Evolutionary conservation across 2,113 vertebrate species (phyloP), one percentile per base, ranked within the genome.

Genomic region (Stigmatopora nigra): DNA sequence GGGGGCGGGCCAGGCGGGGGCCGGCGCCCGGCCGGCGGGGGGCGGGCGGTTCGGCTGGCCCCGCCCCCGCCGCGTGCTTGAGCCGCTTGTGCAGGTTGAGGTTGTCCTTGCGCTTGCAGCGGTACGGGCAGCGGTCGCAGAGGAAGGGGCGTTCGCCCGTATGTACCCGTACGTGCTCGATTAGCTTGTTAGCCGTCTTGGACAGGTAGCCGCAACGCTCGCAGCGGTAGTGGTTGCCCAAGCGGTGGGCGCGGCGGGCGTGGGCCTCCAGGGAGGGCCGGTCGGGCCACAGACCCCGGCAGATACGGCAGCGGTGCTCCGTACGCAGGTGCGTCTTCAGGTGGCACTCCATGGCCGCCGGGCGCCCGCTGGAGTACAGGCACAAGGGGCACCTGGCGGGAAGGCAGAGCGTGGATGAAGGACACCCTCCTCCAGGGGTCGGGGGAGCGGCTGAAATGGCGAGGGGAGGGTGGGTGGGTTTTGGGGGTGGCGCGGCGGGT

Each of bases 51-150:
- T 88, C 44, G 82, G 78, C 77, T 79, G 25, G 25, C 25, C 81
- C 62, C 82, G 80, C 41, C 55, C 92, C 10, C 91, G 87, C 95
- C 67, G 95, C 94, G 67, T 99, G 97, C 90, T 98, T 99, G 90
- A 99, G 93, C 92, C 94, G 97, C 91, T 96, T 98, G 96, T 99
- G 97, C 92, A 99, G 92, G 90, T 98, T 98, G 88, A 99, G 97
- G 96, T 99, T 99, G 95, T 99, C 97, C 93, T 99, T 99, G 92
- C 97, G 97, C 87, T 98, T 98, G 92, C 97, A 99, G 95, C 97
- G 97, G 85, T 99, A 99, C 88, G 94, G 91, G 92, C 97, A 99
- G 93, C 94, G 95, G 92, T 99, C 97, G 92, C 97, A 99, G 94
- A 95, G 97, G 92, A 98, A 99, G 89, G 97, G 97, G 89, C 96